Base-by-base conservation (phyloP, 1,140 invertebrate species). In the Acromyrmex charruanus region DNA sequence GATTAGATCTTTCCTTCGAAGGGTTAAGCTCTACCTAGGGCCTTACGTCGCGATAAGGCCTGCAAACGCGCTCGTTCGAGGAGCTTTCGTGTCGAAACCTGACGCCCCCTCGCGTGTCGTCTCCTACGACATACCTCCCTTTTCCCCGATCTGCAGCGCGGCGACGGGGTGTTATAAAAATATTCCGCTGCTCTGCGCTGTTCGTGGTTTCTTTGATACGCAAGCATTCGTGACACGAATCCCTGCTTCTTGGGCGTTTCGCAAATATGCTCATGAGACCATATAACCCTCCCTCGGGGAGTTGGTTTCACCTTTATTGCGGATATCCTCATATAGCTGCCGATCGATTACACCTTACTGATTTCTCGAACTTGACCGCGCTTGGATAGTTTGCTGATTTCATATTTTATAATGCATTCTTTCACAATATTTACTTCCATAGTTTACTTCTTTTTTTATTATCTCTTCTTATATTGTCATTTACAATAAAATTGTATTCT, bases 21-120 rank as follows among this genome's bases (percentile, higher is more conserved):
- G 39, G 80, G 80, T 84, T 84, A 35, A 75, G 69, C 69, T 53
- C 25, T 39, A 49, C 35, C 55, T 0, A 14, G 81, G 59, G 51
- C 66, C 80, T 87, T 88, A 90, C 90, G 90, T 91, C 89, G 92
- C 92, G 93, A 94, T 84, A 93, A 93, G 91, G 89, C 88, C 91
- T 89, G 89, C 79, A 89, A 93, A 90, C 92, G 88, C 89, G 89
- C 91, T 90, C 92, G 90, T 93, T 93, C 86, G 88, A 77, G 65
- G 90, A 87, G 88, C 90, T 93, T 93, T 91, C 88, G 88, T 93
- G 92, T 85, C 89, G 88, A 86, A 90, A 86, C 88, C 61, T 72
- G 84, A 80, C 66, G 75, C 84, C 77, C 69, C 86, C 53, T 59
- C 69, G 58, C 85, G 66, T 84, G 80, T 58, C 68, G 18, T 31